Conservation (phyloP, 2,888 invertebrate genomes). For the Tryphoninae sp. region DNA sequence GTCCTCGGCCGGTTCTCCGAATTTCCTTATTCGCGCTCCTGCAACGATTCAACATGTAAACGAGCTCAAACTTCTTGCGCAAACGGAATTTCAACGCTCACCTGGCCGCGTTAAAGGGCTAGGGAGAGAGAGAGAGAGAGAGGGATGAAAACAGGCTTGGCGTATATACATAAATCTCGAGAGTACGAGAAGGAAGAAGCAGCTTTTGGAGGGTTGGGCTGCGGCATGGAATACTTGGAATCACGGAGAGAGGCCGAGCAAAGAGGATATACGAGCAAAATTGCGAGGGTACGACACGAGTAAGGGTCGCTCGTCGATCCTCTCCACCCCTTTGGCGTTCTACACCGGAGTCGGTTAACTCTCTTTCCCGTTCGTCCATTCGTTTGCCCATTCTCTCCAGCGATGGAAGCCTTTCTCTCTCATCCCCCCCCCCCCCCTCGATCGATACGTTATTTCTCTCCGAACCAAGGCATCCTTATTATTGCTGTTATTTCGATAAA, state of each 20-base stretch:
- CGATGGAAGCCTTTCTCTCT: background rate
- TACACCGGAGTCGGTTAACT: constrained; percentile 14
- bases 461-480: background rate
- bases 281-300: constrained; percentile 19
- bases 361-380: background rate
- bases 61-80: constrained; percentile 70
- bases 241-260: background rate
- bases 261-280: background rate
- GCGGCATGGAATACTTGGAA: too few relatives aligned
- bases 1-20: constrained; percentile 28
- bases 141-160: too few relatives aligned
- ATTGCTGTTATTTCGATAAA: too few relatives aligned
- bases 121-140: background rate
- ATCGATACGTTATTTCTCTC: constrained; percentile 44
- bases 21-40: constrained; percentile 52
- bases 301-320: constrained; percentile 13
- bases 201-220: too few relatives aligned
- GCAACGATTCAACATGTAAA: constrained; percentile 70
- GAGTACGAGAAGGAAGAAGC: too few relatives aligned
- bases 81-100: constrained; percentile 69
- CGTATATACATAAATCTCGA: too few relatives aligned
- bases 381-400: background rate
- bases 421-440: background rate
- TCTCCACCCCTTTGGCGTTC: constrained; percentile 25
- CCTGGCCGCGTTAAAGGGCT: constrained; percentile 22